Conservation (phyloP, 2,888 invertebrate species). For the Endomychus coccineus region DNA sequence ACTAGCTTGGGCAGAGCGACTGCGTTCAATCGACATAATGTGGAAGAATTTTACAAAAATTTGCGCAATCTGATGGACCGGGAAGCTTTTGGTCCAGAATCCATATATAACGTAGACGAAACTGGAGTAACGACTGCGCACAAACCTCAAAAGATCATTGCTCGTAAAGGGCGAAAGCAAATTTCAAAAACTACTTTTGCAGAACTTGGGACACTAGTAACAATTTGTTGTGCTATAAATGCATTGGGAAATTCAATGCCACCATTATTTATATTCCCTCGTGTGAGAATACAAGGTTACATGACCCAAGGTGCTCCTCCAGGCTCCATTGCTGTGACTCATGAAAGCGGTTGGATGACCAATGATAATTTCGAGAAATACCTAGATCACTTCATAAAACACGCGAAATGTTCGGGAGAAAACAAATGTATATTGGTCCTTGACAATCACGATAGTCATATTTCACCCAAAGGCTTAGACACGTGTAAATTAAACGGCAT, state of each 20-base stretch:
- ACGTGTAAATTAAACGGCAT: too few relatives aligned
- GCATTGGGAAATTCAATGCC: constrained; percentile 16
- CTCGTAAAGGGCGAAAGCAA: constrained; percentile 13
- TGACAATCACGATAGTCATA: too few relatives aligned
- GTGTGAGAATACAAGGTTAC: constrained; percentile 15
- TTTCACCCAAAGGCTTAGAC: too few relatives aligned
- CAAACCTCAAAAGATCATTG: constrained; percentile 19
- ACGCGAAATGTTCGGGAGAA: too few relatives aligned
- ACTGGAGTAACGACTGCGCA: constrained; percentile 28
- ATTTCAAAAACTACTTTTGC: constrained; percentile 13
- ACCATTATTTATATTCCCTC: constrained; percentile 9
- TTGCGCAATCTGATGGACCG: constrained; percentile 15
- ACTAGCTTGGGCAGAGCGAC: constrained; percentile 20
- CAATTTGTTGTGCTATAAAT: constrained; percentile 16
- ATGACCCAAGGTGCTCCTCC: constrained; percentile 18
- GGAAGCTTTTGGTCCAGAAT: not conserved
- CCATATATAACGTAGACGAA: too few relatives aligned
- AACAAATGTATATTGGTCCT: too few relatives aligned
- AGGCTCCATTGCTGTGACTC: constrained; percentile 16
- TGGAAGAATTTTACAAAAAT: not conserved
- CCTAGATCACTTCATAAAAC: constrained; percentile 3
- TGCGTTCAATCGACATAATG: constrained; percentile 16
- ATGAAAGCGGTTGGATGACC: constrained; percentile 5
- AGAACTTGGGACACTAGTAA: constrained; percentile 11
- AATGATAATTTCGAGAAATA: constrained; percentile 5